Evolutionary conservation across 2,797 vertebrate species (phyloP), one percentile per base, ranked within the genome.

Genomic region (Coranthus polyacanthus): DNA sequence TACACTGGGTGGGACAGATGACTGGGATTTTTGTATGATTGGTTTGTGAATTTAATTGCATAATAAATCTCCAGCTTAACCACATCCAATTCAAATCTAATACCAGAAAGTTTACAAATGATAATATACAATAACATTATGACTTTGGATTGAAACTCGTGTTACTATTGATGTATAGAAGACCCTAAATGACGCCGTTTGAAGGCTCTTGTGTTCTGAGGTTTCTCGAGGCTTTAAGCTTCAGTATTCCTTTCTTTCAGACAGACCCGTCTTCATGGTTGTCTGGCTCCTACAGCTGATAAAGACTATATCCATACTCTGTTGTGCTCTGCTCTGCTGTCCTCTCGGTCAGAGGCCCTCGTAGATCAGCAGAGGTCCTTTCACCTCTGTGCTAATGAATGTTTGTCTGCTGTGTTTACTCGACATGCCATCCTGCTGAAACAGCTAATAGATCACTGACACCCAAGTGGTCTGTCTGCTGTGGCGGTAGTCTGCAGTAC

Each of bases 361-460:
- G 11, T 29, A 63, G 26, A n/a, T 34, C 67, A 61, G 50, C 18
- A 73, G 43, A 68, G 68, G 65, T 71, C 62, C 60, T 86, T 73
- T 84, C 85, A 86, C 78, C 59, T 88, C 56, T 61, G 68, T 85
- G 84, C 83, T 86, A 91, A 92, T 91, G 61, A 91, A 86, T 53
- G 74, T 74, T 83, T 78, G 75, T 82, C 72, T 80, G 20, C 64
- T 61, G 62, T 70, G 76, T 89, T 81, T 84, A 80, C 71, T 72
- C 29, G 7, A 60, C 54, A 67, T 74, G 55, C 55, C 72, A 66
- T 41, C 51, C 70, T 64, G 51, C 68, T 81, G 56, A 62, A 76
- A 81, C 65, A 62, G 57, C 54, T 74, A 75, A 81, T 72, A 55
- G 46, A 80, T 82, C 68, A 61, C 13, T 44, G 15, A 77, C 54